Conservation (phyloP, 1,140 invertebrate genomes). For the Wasmannia auropunctata region DNA sequence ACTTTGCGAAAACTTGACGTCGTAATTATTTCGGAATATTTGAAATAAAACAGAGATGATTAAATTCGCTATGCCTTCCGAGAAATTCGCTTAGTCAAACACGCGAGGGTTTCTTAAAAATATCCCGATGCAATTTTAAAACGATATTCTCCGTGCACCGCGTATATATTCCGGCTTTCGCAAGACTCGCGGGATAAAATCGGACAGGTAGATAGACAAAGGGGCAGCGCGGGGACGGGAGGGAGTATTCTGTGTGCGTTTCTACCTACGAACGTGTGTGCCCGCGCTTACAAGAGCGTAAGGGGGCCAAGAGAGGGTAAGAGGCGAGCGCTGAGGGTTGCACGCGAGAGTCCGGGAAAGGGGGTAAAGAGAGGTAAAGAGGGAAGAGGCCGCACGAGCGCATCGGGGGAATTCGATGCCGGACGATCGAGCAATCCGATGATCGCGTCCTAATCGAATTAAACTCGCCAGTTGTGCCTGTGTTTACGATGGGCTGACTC, state of each 20-base stretch:
- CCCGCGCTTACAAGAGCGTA: neutral
- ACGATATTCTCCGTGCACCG: slow-evolving; percentile 10
- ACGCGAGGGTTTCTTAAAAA: neutral
- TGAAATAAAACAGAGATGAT: neutral
- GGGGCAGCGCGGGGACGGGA: neutral
- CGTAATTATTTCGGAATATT: neutral
- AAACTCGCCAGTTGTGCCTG: slow-evolving; percentile 65
- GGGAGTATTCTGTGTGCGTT: slow-evolving; percentile 9
- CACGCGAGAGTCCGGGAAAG: neutral
- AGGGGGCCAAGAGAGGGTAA: slow-evolving; percentile 13
- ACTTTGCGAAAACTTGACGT: neutral
- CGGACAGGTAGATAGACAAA: slow-evolving; percentile 34
- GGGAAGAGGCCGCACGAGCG: slow-evolving; percentile 30
- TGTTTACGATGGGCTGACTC: slow-evolving; percentile 75
- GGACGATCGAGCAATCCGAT: slow-evolving; percentile 72
- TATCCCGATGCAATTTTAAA: neutral
- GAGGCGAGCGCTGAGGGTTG: slow-evolving; percentile 31
- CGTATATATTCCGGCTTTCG: neutral
- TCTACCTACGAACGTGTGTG: slow-evolving; percentile 8
- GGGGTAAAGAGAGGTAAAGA: slow-evolving; percentile 36
- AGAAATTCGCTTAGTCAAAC: neutral
- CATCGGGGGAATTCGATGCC: slow-evolving; percentile 62
- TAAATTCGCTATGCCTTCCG: neutral
- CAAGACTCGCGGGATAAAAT: slow-evolving; percentile 40
- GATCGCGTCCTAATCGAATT: slow-evolving; percentile 76